Base-by-base conservation (phyloP, 2,113 vertebrate species). In the Chamaea fasciata region DNA sequence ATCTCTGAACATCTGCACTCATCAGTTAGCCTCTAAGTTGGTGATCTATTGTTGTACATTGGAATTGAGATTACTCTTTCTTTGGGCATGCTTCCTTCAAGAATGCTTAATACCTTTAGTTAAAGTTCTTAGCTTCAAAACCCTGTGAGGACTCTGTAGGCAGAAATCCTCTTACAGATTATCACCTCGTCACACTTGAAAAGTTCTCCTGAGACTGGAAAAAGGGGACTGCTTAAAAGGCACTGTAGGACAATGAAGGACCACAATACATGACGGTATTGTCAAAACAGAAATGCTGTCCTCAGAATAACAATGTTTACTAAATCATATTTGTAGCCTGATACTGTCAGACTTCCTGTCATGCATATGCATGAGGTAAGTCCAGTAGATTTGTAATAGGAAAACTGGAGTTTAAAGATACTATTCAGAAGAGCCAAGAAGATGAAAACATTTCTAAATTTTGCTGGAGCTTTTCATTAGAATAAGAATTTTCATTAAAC, bases 111-210 rank as follows among this genome's bases (percentile, higher is more conserved):
- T 88, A 93, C 74, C 83, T 94, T 92, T 63, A 83, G 68, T 35
- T 88, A 86, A 93, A 91, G 83, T 96, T 96, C 83, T 90, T 93
- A 95, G 60, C 71, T 94, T 88, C 85, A 93, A 90, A 95, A 91
- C 79, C 71, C 92, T 92, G 44, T 52, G 85, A 90, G 82, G 56
- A 56, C 69, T 94, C 76, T 46, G 85, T 63, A 94, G 64, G 53
- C 80, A 78, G 94, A 93, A 96, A 97, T 94, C 94, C 94, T 88
- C 81, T 97, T 94, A 93, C 16, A 92, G 81, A 92, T 96, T 95
- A 92, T 91, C 94, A 91, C 83, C 89, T 91, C n/a, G 56, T 89
- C 92, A 88, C 92, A 92, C 87, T 90, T 68, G 47, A 75, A 90
- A 94, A 92, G 56, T 94, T 81, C 93, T 94, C 86, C 69, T 39